A percentile compares a stretch with the other conserved stretches of the same genome.
These are phyloP conservation scores for Himantopus leucocephalus DNA, from an alignment of 2,113 vertebrate species.

Conservation along the genomic window DNA sequence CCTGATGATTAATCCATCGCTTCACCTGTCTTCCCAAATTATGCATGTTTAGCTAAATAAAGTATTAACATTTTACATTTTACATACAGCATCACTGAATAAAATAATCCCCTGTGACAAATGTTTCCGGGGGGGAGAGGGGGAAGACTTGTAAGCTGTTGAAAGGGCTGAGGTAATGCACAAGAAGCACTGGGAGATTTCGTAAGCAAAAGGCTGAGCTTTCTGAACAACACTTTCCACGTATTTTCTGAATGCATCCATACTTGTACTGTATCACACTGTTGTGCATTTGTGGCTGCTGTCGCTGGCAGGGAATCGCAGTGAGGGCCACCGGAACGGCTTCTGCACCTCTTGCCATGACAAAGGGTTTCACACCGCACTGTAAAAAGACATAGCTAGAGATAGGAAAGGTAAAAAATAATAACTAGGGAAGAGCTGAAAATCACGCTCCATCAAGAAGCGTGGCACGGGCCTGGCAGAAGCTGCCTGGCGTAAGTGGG, in stretches of 20 bases:
- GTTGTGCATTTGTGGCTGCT: background rate
- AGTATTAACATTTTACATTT: constrained; percentile 69
- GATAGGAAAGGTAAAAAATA: background rate
- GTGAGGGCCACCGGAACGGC: background rate
- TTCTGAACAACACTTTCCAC: background rate
- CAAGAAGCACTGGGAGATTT: background rate
- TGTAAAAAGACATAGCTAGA: background rate
- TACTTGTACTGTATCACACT: background rate
- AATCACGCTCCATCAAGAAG: background rate
- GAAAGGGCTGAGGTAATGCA: constrained; percentile 22
- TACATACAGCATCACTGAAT: constrained; percentile 55
- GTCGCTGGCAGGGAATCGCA: background rate
- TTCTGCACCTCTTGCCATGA: background rate
- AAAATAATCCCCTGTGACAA: constrained; percentile 62
- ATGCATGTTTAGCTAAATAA: constrained; percentile 70
- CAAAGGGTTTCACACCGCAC: background rate
- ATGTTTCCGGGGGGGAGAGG: constrained; percentile 19
- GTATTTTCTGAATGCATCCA: background rate
- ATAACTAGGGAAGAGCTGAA: background rate
- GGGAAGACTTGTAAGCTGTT: constrained; percentile 17
- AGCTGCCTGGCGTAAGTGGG: background rate
- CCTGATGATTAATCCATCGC: constrained; percentile 58
- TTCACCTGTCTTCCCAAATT: constrained; percentile 75
- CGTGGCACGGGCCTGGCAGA: background rate
- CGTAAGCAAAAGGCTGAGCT: background rate